phyloP scores from a whole-genome alignment of 2,113 vertebrate species.

The Tachycineta bicolor region DNA sequence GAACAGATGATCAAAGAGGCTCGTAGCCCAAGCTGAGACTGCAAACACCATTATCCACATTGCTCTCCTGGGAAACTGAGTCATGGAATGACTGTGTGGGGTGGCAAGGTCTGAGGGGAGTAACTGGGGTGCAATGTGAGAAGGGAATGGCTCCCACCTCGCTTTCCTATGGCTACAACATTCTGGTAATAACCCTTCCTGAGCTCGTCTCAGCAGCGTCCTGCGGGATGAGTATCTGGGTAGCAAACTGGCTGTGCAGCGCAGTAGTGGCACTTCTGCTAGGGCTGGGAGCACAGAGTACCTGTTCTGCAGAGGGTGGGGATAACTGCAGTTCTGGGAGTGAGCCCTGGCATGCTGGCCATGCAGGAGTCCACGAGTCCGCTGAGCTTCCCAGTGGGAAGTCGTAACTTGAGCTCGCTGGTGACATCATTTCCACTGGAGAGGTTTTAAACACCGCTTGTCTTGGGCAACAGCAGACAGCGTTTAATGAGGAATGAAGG shows the following conservation, averaged over 20 bases:
- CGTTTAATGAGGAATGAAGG: neutral
- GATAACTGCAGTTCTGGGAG: neutral
- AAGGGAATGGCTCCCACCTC: neutral
- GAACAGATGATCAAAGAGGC: neutral
- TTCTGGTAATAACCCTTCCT: neutral
- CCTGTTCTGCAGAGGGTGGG: neutral
- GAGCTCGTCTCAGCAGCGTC: accelerated
- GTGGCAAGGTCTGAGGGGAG: neutral
- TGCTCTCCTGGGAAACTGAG: neutral
- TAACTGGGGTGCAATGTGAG: neutral
- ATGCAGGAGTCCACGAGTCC: accelerated
- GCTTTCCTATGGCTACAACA: neutral
- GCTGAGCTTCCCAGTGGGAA: neutral
- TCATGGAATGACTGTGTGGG: accelerated
- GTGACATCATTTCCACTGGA: neutral
- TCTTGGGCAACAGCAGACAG: neutral
- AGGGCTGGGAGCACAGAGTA: neutral
- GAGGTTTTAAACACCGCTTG: neutral
- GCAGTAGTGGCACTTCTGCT: neutral
- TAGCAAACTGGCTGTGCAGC: neutral
- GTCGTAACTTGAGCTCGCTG: neutral
- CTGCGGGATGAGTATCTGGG: neutral
- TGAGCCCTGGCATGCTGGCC: neutral
- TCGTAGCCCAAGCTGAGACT: neutral
- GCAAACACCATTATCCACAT: neutral